Evolutionary conservation across 92 coral and sea anemone species (phyloP), one percentile per base, ranked within the genome.

Genomic region (Epizoanthus ramosus): DNA sequence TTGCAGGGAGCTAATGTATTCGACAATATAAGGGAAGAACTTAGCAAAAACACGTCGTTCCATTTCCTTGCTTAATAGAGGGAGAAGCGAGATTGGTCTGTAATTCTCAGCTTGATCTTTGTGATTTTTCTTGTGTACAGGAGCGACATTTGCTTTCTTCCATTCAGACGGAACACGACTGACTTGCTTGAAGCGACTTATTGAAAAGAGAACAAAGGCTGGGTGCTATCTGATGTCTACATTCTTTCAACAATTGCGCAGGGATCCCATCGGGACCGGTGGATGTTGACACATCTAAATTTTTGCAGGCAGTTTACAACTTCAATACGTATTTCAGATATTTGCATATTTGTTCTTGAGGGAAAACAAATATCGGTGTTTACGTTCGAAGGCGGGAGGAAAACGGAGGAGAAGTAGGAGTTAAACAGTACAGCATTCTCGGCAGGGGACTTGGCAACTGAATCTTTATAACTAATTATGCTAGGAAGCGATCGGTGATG

Each of bases 221-320:
- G 3, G 89, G 83, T 19, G 91, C 79, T 0, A 88, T 71, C 68
- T 89, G 86, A 10, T 79, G 2, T 14, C 83, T 64, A 43, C 92
- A 85, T 81, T 85, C 84, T 37, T 85, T 74, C 12, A 85, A 69
- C 24, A 85, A 45, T 19, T 31, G 53, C n/a, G 87, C 57, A 12
- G 74, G 89, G 14, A 86, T 82, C 9, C 73, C 73, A 69, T 90
- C 90, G 22, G 93, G 93, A 3, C 90, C 90, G 24, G 79, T 52
- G 10, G 86, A 37, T 79, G 85, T 89, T 31, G 81, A 47, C 10
- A 77, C 68, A 28, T 80, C 82, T 24, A 85, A 76, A 9, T 50
- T 54, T 54, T 7, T 79, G 31, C 2, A 28, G 31, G 31, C 31
- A 28, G 31, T 28, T 28, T 28, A 28, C 31, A 28, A 28, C 31